Base-by-base conservation (phyloP, 2,797 vertebrate genomes). In the Phoxinus dragarum region DNA sequence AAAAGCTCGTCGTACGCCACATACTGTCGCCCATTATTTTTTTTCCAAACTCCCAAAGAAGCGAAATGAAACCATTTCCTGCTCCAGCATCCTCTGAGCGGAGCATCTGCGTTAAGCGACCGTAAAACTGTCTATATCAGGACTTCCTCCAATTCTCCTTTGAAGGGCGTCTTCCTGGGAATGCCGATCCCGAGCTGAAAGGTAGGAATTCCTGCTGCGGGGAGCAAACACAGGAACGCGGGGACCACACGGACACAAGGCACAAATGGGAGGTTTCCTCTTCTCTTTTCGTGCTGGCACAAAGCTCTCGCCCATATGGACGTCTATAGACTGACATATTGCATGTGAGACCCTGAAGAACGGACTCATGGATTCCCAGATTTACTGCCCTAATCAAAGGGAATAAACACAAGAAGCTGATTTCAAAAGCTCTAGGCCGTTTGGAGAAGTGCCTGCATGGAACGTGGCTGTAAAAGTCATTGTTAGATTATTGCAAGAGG, bases 141-240 rank as follows among this genome's bases (percentile, higher is more conserved):
- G 96, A 97, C 97, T 99, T 99, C 98, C 97, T 97, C 93, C 97
- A 94, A 99, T 99, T 99, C 97, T 97, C 95, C 92, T 95, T 92
- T 74, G 92, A 94, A 94, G 94, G 95, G 94, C 92, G 95, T 97
- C 96, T 96, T 97, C 96, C 96, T 96, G 94, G 96, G 95, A 97
- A 97, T 95, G 94, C 89, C 95, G 92, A 95, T 94, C 94, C 92
- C 90, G 94, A 90, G 91, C 91, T 88, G 93, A 94, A 95, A 95
- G 93, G 94, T 94, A 96, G 95, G 95, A 97, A 96, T 96, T 98
- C 97, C 97, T 97, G 96, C 95, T 95, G 94, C 94, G 94, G 95
- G 94, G 95, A 96, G 93, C 94, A 94, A 97, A 96, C 92, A 90
- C 88, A 67, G 91, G 84, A 97, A 96, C 93, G 91, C 85, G 64